Percentiles rank a stretch among this genome's conserved stretches.
Conservation (phyloP, 2,797 vertebrate species). For the Neosilurus hyrtlii region DNA sequence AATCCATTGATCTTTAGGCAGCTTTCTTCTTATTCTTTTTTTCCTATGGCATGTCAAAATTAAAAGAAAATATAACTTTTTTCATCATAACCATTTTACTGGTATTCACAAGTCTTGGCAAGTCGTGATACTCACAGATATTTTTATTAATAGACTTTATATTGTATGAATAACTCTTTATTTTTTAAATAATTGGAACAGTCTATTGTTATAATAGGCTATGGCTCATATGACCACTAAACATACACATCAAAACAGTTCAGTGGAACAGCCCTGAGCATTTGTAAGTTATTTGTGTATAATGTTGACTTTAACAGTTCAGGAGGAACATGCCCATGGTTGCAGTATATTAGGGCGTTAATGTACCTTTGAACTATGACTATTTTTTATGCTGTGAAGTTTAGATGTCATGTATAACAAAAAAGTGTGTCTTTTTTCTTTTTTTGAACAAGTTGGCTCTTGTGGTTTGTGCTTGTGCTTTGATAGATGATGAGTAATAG, state of each 20-base stretch:
- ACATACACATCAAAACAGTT: slow-evolving; percentile 13
- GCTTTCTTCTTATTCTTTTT: neutral
- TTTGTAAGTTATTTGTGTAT: slow-evolving; percentile 3
- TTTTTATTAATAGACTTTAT: neutral
- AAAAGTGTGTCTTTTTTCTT: neutral
- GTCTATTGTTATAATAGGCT: neutral
- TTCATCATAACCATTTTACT: neutral
- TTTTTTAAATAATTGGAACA: neutral
- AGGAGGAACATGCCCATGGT: slow-evolving; percentile 3
- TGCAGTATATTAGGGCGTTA: neutral
- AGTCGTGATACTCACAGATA: neutral
- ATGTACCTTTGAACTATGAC: neutral
- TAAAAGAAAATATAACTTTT: neutral
- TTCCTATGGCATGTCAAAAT: neutral
- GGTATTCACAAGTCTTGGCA: slow-evolving; percentile 3
- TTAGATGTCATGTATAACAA: neutral
- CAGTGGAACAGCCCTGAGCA: neutral
- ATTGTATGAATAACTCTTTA: neutral
- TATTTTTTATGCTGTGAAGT: neutral
- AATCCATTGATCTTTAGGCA: neutral
- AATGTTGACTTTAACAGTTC: slow-evolving; percentile 16
- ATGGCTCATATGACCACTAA: slow-evolving; percentile 3
- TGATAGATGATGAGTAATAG: neutral
- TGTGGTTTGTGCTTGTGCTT: neutral
- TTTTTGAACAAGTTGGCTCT: neutral